Conservation (phyloP, 2,113 vertebrate genomes). For the Phaethornis superciliosus region DNA sequence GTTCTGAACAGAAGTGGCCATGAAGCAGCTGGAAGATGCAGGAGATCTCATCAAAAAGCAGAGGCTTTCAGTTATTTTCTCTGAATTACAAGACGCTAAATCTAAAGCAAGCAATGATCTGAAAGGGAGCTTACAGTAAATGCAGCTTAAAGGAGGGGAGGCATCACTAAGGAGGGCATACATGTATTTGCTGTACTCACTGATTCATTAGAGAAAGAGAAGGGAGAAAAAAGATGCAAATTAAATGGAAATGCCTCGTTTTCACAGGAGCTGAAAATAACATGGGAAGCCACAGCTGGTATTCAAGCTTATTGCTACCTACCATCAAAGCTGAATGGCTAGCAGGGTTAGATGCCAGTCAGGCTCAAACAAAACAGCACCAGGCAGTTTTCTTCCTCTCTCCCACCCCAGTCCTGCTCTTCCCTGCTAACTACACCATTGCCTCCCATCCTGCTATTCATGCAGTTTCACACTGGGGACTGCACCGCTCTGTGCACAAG, state of each 20-base stretch:
- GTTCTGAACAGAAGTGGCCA: background rate
- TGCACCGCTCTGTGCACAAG: background rate
- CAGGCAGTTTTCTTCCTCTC: background rate
- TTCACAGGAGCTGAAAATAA: constrained; percentile 33
- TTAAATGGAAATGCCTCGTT: constrained; percentile 57
- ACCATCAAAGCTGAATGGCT: constrained; percentile 33
- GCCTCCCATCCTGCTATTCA: background rate
- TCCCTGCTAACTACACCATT: background rate
- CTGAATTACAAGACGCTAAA: background rate
- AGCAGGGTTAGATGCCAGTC: constrained; percentile 15
- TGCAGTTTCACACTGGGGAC: background rate
- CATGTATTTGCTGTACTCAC: constrained; percentile 23
- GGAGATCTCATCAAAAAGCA: background rate
- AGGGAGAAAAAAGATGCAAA: constrained; percentile 14
- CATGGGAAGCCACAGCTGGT: constrained; percentile 41
- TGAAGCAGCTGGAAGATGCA: background rate
- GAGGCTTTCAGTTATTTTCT: background rate
- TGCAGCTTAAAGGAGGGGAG: background rate
- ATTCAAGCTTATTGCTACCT: constrained; percentile 35
- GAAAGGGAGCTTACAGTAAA: background rate
- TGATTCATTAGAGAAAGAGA: constrained; percentile 29
- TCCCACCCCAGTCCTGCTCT: background rate
- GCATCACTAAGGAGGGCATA: background rate
- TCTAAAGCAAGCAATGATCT: background rate
- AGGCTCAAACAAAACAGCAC: constrained; percentile 33